Conservation (phyloP, 92 coral and sea anemone genomes). For the Actinernus sp. region DNA sequence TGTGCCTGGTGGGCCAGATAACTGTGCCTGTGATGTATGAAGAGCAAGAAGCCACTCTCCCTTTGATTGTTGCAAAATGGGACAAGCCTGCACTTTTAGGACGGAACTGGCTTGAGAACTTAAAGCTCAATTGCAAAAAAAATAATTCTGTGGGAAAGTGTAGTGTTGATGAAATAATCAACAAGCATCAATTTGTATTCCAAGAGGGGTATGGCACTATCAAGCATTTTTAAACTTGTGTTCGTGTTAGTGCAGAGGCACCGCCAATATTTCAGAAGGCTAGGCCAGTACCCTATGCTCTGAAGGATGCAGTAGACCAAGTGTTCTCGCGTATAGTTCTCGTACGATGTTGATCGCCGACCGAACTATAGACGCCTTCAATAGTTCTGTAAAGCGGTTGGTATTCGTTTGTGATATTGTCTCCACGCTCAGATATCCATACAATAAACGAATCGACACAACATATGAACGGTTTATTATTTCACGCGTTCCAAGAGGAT, state of each 20-base stretch:
- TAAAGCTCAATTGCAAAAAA: conserved; percentile 30
- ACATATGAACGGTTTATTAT: too few species aligned
- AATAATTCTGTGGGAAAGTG: not conserved
- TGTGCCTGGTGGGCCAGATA: conserved; percentile 23
- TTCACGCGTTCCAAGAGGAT: too few species aligned
- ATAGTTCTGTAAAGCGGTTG: too few species aligned
- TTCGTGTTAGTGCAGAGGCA: conserved; percentile 9
- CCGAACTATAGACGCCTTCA: too few species aligned
- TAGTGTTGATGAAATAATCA: conserved; percentile 8
- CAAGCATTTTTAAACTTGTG: conserved; percentile 22
- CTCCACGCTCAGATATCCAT: too few species aligned
- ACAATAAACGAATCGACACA: too few species aligned
- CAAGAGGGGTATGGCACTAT: conserved; percentile 32
- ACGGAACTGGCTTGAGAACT: conserved; percentile 29
- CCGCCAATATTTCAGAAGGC: too few species aligned
- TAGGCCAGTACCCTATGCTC: too few species aligned
- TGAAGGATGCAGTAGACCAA: too few species aligned
- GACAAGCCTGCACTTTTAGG: conserved; percentile 32
- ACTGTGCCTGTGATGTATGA: conserved; percentile 20
- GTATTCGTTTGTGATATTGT: too few species aligned
- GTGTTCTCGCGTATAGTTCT: too few species aligned
- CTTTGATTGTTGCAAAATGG: conserved; percentile 16
- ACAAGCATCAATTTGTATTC: conserved; percentile 25
- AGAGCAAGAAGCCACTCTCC: conserved; percentile 15
- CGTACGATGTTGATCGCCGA: too few species aligned